These are phyloP conservation scores for Nettapus auritus DNA, from an alignment of 2,113 vertebrate genomes.

Conservation along the genomic window DNA sequence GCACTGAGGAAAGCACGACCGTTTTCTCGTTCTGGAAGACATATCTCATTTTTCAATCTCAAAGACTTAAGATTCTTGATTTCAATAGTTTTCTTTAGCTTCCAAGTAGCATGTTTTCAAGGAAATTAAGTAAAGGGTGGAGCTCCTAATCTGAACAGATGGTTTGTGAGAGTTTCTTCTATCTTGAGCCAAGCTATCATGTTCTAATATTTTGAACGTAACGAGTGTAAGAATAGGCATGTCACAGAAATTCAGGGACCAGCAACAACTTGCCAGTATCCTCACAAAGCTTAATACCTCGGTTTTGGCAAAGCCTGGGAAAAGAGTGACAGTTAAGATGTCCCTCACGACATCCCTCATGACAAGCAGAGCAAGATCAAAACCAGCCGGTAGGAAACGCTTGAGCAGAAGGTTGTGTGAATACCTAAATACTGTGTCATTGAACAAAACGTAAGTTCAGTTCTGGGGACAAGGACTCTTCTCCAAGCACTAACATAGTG, in stretches of 20 bases:
- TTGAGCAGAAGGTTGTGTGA: not conserved
- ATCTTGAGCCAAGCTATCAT: not conserved
- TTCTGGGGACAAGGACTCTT: not conserved
- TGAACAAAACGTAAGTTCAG: not conserved
- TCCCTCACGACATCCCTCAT: not conserved
- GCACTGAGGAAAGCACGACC: not conserved
- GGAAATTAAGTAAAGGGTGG: not conserved
- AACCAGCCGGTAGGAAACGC: not conserved
- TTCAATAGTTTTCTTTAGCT: not conserved
- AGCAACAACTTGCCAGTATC: not conserved
- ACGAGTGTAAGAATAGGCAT: not conserved
- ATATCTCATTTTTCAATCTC: not conserved
- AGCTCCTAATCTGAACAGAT: constrained; percentile 14
- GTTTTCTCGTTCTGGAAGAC: not conserved
- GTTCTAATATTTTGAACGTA: constrained; percentile 4
- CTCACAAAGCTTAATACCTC: not conserved
- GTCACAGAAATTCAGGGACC: not conserved
- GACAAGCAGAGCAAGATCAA: not conserved
- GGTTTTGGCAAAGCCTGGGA: not conserved
- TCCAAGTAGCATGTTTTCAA: not conserved
- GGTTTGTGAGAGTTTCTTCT: not conserved
- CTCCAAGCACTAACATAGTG: not conserved
- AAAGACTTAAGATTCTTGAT: not conserved
- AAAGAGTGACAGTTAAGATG: not conserved
- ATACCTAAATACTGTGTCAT: not conserved